phyloP scores from a whole-genome alignment of 2,797 vertebrate genomes.

The Triplophysa bombifrons region DNA sequence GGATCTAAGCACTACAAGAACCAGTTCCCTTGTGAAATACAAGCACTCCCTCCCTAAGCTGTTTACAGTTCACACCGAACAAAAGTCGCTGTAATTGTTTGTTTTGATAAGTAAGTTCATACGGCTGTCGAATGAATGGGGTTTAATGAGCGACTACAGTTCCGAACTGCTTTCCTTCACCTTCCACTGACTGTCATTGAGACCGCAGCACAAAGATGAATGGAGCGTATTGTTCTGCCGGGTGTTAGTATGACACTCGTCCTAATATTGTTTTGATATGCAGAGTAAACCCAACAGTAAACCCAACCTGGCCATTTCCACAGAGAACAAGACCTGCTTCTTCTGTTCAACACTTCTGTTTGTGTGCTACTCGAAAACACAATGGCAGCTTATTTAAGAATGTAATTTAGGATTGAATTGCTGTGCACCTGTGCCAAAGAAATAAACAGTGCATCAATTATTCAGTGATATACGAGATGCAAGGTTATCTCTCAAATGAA shows the following conservation, averaged over 20 bases:
- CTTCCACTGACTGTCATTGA: conserved; percentile 62
- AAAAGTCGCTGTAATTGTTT: conserved; percentile 35
- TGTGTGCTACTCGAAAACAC: conserved; percentile 17
- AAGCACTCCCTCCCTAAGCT: conserved; percentile 16
- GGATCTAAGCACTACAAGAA: neutral
- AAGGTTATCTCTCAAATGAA: conserved; percentile 26
- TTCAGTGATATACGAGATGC: conserved; percentile 12
- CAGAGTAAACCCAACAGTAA: conserved; percentile 11
- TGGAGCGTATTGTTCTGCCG: conserved; percentile 70
- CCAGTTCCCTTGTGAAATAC: conserved; percentile 51
- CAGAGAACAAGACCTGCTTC: conserved; percentile 43
- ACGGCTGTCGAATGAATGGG: conserved; percentile 63
- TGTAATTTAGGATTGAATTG: conserved; percentile 31
- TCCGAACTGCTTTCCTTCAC: conserved; percentile 61
- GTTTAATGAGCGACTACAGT: conserved; percentile 73
- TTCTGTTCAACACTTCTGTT: conserved; percentile 39
- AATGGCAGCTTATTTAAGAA: conserved; percentile 7
- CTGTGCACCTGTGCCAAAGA: conserved; percentile 27
- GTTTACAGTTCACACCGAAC: conserved; percentile 35
- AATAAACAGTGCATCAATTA: conserved; percentile 24
- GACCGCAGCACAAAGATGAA: conserved; percentile 69
- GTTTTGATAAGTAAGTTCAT: conserved; percentile 51
- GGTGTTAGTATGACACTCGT: conserved; percentile 38
- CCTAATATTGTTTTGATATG: conserved; percentile 53
- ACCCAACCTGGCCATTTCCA: conserved; percentile 15